These are phyloP conservation scores for Acleris laterana DNA, from an alignment of 2,888 invertebrate genomes.

Conservation along the genomic window DNA sequence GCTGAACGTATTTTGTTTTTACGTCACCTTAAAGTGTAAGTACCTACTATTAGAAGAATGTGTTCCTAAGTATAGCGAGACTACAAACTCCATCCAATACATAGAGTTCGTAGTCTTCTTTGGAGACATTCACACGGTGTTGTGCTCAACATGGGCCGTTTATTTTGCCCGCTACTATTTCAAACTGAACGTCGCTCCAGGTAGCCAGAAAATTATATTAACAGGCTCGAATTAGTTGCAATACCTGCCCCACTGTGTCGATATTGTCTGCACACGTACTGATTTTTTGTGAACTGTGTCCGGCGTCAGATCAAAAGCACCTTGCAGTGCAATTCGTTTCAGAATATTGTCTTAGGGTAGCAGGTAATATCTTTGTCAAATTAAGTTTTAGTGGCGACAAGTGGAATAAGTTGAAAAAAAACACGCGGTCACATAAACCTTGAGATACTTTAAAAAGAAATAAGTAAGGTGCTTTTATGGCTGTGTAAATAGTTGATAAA, in stretches of 20 bases:
- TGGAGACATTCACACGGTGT: conserved; percentile 13
- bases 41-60: no score
- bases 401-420: conserved; percentile 48
- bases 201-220: conserved; percentile 67
- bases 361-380: conserved; percentile 69
- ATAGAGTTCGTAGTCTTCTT: no score
- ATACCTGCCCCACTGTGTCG: conserved; percentile 39
- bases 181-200: conserved; percentile 59
- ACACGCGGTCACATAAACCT: conserved; percentile 57
- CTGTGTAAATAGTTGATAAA: conserved; percentile 52
- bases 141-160: conserved; percentile 20
- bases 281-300: conserved; percentile 52
- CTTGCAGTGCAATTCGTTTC: conserved; percentile 71
- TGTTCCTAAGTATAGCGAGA: no score
- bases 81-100: no score
- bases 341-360: conserved; percentile 71
- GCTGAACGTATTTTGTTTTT: no score
- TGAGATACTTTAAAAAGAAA: conserved; percentile 47
- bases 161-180: conserved; percentile 48
- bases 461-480: conserved; percentile 72
- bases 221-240: conserved; percentile 57
- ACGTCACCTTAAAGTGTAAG: no score
- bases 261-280: conserved; percentile 72
- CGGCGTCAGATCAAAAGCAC: conserved; percentile 64
- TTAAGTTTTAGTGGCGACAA: conserved; percentile 48